Base-by-base conservation (phyloP, 2,888 invertebrate genomes). In the Junonia oenone region DNA sequence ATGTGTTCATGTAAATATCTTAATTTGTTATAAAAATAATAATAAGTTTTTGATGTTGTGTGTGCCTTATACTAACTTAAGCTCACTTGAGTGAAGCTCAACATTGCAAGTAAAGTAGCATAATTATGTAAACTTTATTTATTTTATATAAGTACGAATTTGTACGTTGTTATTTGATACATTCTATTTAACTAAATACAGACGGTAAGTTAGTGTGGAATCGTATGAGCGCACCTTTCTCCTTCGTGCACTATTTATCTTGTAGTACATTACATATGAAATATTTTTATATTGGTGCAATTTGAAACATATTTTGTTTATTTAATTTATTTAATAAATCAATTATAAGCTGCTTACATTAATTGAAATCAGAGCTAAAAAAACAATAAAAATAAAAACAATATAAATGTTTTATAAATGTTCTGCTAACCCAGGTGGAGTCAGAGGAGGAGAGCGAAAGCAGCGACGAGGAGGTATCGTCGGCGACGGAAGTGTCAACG, bases 401-500 rank as follows among this genome's bases (percentile, higher is more conserved):
- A n/a, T n/a, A n/a, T n/a, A n/a, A n/a, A n/a, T n/a, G n/a, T n/a
- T 26, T 13, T 26, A 26, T 13, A 6, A 26, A 26, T 11, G n/a
- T 50, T 27, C 14, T 43, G 56, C 65, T 55, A 55, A 59, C 58
- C 63, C 73, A 89, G 89, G 88, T 85, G 84, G 89, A 89, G 82
- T 85, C 88, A 22, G 87, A 88, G 56, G 86, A 86, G 52, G 86
- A 86, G 62, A 92, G 93, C 66, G 93, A 94, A 69, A 92, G 94
- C 59, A 93, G 93, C 64, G 94, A 94, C 67, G 93, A 93, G 70
- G 93, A 94, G 64, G 94, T 94, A 65, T 97, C 97, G 69, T 97
- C 96, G 6, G 97, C 96, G 1, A 97, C 97, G 0, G 97, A 97
- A 90, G 97, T 97, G 68, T 97, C 97, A 46, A 97, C 97, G 0